Evolutionary conservation across 2,888 invertebrate species (phyloP).

Genomic region (Hydroisotoma schaefferi): DNA sequence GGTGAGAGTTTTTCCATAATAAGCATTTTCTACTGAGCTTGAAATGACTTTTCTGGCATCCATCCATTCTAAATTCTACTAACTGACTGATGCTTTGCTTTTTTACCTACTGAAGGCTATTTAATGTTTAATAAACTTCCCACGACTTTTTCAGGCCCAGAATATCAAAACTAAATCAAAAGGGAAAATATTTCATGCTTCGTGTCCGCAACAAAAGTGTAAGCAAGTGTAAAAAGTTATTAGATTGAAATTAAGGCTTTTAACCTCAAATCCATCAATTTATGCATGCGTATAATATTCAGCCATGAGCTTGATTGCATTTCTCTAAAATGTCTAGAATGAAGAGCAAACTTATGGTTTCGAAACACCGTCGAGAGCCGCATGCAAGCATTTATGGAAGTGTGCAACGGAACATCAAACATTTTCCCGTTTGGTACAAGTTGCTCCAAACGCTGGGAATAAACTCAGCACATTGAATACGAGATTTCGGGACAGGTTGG

Average conservation of each 20-base stretch:
- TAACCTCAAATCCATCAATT: not conserved
- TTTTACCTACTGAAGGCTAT: not conserved
- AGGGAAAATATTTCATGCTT: conserved; percentile 94
- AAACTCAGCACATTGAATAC: conserved; percentile 63
- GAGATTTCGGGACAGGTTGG: conserved; percentile 75
- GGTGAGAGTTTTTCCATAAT: conserved; percentile 57
- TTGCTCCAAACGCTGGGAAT: conserved; percentile 60
- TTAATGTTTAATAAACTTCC: not conserved
- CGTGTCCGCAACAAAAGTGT: conserved; percentile 94
- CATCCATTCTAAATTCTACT: too few relatives aligned
- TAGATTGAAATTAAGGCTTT: not conserved
- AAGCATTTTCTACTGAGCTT: not conserved
- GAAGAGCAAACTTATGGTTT: conserved; percentile 73
- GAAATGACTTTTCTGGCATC: not conserved
- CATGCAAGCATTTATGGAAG: conserved; percentile 93
- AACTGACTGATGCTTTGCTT: too few relatives aligned
- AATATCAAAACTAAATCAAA: conserved; percentile 93
- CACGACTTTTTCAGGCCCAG: conserved; percentile 63
- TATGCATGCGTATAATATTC: too few relatives aligned
- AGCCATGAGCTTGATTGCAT: too few relatives aligned
- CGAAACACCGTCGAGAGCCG: conserved; percentile 56
- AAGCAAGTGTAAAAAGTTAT: conserved; percentile 50
- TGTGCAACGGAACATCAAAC: conserved; percentile 95
- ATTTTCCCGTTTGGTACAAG: conserved; percentile 82
- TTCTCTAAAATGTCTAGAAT: conserved; percentile 59